These are phyloP conservation scores for Ophthalmolycus amberensis DNA, from an alignment of 2,113 vertebrate genomes.

Conservation along the genomic window DNA sequence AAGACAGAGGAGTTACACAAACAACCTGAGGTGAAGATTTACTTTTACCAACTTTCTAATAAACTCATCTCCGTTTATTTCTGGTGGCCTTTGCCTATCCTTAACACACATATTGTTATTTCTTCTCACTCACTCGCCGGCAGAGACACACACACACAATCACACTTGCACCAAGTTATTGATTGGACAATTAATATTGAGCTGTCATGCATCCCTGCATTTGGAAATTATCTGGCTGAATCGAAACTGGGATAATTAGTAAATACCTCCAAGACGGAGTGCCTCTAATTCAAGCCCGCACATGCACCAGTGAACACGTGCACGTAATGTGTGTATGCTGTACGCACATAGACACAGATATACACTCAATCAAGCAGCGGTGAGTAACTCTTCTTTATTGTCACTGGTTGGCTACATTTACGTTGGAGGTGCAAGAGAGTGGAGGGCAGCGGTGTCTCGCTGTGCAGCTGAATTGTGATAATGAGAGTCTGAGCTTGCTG, in stretches of 20 bases:
- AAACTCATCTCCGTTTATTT: not conserved
- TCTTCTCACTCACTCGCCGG: not conserved
- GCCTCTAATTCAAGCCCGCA: slow-evolving; percentile 23
- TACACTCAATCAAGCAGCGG: slow-evolving; percentile 5
- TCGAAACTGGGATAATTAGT: slow-evolving; percentile 47
- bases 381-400: not conserved
- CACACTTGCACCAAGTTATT: slow-evolving; percentile 2
- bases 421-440: not conserved
- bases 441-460: not conserved
- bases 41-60: not conserved
- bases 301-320: slow-evolving; percentile 25
- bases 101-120: not conserved
- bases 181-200: slow-evolving; percentile 34
- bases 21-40: slow-evolving; percentile 20
- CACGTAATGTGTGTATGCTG: not conserved
- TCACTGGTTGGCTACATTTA: not conserved
- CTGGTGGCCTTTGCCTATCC: not conserved
- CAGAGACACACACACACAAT: not conserved
- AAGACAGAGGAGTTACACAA: slow-evolving; percentile 14
- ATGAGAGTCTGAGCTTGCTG: slow-evolving; percentile 7
- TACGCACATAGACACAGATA: not conserved
- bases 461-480: slow-evolving; percentile 18
- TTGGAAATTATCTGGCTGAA: slow-evolving; percentile 46
- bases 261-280: slow-evolving; percentile 34
- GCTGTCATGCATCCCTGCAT: slow-evolving; percentile 47